Conservation (phyloP, 2,797 vertebrate species). For the Sciurus carolinensis region DNA sequence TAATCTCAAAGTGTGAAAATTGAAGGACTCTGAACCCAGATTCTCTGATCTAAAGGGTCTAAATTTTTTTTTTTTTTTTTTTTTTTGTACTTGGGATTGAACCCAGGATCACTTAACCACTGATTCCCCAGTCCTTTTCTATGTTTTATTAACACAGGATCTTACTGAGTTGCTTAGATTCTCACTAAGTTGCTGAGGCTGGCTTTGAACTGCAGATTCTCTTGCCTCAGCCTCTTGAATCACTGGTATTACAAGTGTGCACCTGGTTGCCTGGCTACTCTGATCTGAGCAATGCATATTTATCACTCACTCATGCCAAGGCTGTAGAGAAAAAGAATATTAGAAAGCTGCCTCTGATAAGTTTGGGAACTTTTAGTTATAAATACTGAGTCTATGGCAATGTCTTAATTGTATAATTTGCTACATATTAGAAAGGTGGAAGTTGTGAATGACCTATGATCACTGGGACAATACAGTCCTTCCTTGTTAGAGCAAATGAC, state of each 20-base stretch:
- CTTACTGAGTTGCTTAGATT: too few species aligned
- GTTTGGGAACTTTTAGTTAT: not conserved
- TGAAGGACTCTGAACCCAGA: not conserved
- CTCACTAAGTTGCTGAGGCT: too few species aligned
- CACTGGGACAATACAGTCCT: not conserved
- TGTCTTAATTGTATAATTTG: not conserved
- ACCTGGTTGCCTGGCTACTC: too few species aligned
- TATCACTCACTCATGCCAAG: not conserved
- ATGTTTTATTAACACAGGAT: too few species aligned
- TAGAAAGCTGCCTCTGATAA: not conserved
- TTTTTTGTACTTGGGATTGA: too few species aligned
- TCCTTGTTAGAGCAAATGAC: not conserved
- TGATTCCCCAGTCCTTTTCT: too few species aligned
- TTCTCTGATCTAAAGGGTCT: not conserved
- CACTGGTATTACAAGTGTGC: too few species aligned
- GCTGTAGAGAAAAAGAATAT: not conserved
- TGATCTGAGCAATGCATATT: not conserved
- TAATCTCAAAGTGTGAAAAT: not conserved
- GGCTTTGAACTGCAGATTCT: too few species aligned
- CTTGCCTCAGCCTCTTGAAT: too few species aligned
- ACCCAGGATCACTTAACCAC: too few species aligned
- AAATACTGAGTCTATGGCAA: not conserved
- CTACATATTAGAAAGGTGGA: not conserved
- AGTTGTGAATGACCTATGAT: not conserved
- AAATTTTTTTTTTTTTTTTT: too few species aligned